Percentiles rank a stretch among this genome's conserved stretches.
Evolutionary conservation across 2,888 invertebrate genomes (phyloP).

Genomic region (Nephrotoma guestfalica): DNA sequence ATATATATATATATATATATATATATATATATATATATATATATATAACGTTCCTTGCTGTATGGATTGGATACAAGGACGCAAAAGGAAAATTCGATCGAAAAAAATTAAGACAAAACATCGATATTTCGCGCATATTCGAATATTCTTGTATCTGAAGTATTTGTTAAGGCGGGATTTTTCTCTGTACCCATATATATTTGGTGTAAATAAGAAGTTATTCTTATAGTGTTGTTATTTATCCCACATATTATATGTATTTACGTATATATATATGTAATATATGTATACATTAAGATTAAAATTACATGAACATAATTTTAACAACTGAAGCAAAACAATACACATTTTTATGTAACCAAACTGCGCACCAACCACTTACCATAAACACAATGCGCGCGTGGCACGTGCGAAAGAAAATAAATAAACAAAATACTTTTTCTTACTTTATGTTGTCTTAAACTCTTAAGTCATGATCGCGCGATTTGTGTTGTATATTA

Average conservation of each 20-base stretch:
- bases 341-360: background rate
- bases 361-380: background rate
- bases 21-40: background rate
- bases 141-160: background rate
- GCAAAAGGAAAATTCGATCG: background rate
- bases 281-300: background rate
- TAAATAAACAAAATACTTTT: background rate
- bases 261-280: too few species aligned
- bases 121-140: background rate
- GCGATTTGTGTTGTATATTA: background rate
- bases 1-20: background rate
- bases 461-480: background rate
- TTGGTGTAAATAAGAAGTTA: too few species aligned
- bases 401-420: background rate
- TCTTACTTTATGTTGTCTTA: background rate
- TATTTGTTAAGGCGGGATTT: background rate
- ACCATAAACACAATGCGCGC: background rate
- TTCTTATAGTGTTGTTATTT: too few species aligned
- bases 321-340: background rate
- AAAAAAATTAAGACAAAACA: background rate
- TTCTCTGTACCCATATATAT: background rate
- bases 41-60: background rate
- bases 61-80: background rate
- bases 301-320: background rate
- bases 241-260: too few species aligned